Evolutionary conservation across 2,113 vertebrate genomes (phyloP).

Genomic region (Sorex araneus): DNA sequence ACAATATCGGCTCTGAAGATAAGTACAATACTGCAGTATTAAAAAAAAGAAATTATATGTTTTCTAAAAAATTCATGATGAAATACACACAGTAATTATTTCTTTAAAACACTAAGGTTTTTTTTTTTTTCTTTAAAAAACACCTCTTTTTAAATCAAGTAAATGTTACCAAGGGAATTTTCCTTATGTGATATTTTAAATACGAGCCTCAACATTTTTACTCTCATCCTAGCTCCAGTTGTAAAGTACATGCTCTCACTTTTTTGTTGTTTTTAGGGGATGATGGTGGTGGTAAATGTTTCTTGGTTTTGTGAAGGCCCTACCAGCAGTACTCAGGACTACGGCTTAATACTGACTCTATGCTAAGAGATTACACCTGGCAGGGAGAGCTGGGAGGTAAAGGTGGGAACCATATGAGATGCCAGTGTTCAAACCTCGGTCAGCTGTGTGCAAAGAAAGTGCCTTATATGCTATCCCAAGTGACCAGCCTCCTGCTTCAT

Average conservation of each 20-base stretch:
- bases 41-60: slow-evolving; percentile 28
- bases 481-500: too few relatives aligned
- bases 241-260: background rate
- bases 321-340: too few relatives aligned
- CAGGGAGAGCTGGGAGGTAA: too few relatives aligned
- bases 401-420: too few relatives aligned
- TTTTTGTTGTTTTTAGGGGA: too few relatives aligned
- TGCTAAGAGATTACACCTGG: too few relatives aligned
- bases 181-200: background rate
- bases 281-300: too few relatives aligned
- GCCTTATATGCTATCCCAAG: too few relatives aligned
- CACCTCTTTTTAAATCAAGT: slow-evolving; percentile 22
- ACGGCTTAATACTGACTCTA: too few relatives aligned
- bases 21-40: background rate
- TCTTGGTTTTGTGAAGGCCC: too few relatives aligned
- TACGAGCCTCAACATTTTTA: background rate
- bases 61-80: background rate
- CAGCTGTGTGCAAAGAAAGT: too few relatives aligned
- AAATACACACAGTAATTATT: slow-evolving; percentile 4
- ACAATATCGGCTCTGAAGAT: background rate
- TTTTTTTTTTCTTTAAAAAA: slow-evolving; percentile 14
- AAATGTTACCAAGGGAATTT: background rate
- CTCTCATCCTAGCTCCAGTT: background rate
- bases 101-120: background rate
- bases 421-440: too few relatives aligned